A percentile compares a stretch with the other conserved stretches of the same genome.
phyloP scores from a whole-genome alignment of 2,888 invertebrate genomes.

The Trichopria drosophilae region DNA sequence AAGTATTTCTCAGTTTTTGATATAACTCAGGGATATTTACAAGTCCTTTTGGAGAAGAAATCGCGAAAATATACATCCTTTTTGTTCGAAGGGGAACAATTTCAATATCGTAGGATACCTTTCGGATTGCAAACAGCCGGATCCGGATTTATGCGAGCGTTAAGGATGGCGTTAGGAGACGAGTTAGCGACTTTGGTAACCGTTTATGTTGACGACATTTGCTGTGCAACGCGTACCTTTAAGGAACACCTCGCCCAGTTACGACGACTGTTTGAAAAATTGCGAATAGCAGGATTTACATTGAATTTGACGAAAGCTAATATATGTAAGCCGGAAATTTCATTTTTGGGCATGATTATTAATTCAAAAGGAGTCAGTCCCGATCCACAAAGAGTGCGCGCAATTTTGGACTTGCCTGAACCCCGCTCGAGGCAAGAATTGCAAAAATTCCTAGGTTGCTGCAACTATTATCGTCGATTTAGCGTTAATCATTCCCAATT shows the following conservation, averaged over 20 bases:
- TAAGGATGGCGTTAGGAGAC: slow-evolving; percentile 1
- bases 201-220: slow-evolving; percentile 9
- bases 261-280: slow-evolving; percentile 1
- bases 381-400: slow-evolving; percentile 3
- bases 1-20: slow-evolving; percentile 8
- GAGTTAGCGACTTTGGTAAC: background rate
- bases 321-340: slow-evolving; percentile 2
- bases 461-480: slow-evolving; percentile 3
- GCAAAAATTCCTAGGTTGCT: background rate
- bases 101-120: too few relatives aligned
- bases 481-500: background rate
- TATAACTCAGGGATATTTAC: slow-evolving; percentile 17
- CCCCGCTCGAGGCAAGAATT: slow-evolving; percentile 37
- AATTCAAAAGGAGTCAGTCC: background rate
- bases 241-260: slow-evolving; percentile 11
- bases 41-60: slow-evolving; percentile 12
- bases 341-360: slow-evolving; percentile 7
- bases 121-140: slow-evolving; percentile 8
- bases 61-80: too few relatives aligned
- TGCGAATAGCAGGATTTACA: slow-evolving; percentile 7
- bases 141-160: slow-evolving; percentile 5
- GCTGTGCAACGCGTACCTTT: slow-evolving; percentile 5
- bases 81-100: slow-evolving; percentile 11
- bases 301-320: slow-evolving; percentile 12
- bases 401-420: slow-evolving; percentile 3